Conservation (phyloP, 1,140 invertebrate genomes). For the Mamestra configurata region DNA sequence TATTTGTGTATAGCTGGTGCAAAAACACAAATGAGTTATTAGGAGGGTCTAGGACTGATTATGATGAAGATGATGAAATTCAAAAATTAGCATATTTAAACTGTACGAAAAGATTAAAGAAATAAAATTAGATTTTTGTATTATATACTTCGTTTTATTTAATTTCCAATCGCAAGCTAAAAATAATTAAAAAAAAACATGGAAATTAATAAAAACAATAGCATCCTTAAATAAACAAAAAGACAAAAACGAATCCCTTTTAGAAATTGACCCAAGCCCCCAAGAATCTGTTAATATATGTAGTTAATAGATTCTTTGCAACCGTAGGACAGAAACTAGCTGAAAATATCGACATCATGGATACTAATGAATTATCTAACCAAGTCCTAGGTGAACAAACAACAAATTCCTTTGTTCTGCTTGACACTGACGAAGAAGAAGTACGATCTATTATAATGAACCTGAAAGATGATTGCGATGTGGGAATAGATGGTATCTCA, state of each 20-base stretch:
- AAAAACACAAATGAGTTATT: slow-evolving; percentile 4
- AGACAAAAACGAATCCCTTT: background rate
- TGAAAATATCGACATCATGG: background rate
- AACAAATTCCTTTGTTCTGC: background rate
- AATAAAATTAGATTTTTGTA: slow-evolving; percentile 7
- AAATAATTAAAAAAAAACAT: too few species aligned
- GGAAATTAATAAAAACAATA: slow-evolving; percentile 5
- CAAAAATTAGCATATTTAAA: background rate
- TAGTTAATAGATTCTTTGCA: background rate
- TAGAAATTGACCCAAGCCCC: background rate
- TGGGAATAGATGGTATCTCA: too few species aligned
- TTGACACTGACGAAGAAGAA: too few species aligned
- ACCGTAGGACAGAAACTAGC: background rate
- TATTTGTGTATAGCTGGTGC: slow-evolving; percentile 3
- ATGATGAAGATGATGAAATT: background rate
- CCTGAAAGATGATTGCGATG: background rate
- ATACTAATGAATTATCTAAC: background rate
- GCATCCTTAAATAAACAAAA: background rate
- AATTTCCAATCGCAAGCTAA: too few species aligned
- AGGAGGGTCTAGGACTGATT: slow-evolving; percentile 9
- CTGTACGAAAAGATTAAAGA: slow-evolving; percentile 1
- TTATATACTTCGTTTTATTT: background rate
- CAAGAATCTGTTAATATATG: background rate
- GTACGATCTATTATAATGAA: background rate
- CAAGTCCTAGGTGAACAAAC: background rate